These are phyloP conservation scores for Epiblema foenella DNA, from an alignment of 2,888 invertebrate genomes.

Conservation along the genomic window DNA sequence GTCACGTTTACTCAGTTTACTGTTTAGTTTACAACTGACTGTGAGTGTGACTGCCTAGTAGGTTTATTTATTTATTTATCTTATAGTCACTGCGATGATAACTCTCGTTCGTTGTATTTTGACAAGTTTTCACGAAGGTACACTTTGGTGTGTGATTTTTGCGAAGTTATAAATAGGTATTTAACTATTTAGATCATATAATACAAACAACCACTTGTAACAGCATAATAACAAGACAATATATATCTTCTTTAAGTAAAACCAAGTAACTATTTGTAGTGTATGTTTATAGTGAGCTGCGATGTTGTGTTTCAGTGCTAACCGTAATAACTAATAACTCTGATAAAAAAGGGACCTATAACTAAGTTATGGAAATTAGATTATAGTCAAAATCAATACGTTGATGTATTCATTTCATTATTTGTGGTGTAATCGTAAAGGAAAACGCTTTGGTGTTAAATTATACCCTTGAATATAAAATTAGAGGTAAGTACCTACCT, in stretches of 20 bases:
- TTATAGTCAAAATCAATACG: not conserved
- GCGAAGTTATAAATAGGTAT: conserved; percentile 3
- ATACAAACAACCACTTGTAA: not conserved
- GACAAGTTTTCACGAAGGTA: not conserved
- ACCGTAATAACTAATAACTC: not conserved
- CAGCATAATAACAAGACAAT: no score
- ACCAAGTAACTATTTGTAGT: not conserved
- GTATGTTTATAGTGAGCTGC: no score
- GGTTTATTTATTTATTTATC: no score
- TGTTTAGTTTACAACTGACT: no score
- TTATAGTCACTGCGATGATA: not conserved
- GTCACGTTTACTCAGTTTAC: no score
- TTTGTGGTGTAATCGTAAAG: not conserved
- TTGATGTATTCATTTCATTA: no score
- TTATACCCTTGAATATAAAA: conserved; percentile 10
- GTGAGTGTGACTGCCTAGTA: no score
- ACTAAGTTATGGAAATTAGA: not conserved
- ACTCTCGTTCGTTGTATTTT: not conserved
- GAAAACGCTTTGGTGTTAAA: conserved; percentile 6
- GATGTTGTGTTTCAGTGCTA: conserved; percentile 16
- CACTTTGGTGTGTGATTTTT: not conserved
- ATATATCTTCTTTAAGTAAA: no score
- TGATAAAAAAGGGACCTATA: not conserved
- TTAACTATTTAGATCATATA: not conserved
- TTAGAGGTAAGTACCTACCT: not conserved